phyloP scores from a whole-genome alignment of 2,888 invertebrate genomes.

The Mayetiola destructor region DNA sequence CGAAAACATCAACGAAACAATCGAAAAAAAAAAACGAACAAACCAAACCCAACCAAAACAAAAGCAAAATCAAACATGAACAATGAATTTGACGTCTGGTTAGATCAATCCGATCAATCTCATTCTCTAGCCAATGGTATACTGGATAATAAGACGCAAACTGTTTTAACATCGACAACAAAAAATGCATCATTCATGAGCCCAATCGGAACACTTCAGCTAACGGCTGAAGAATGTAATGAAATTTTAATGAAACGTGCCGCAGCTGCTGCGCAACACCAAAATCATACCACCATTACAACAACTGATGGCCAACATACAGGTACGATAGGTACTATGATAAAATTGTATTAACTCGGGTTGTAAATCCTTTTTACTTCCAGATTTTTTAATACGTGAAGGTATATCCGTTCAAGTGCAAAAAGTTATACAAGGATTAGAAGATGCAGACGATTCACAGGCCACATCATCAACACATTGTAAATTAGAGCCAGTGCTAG shows the following conservation, averaged over 20 bases:
- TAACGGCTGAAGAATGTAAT: constrained; percentile 64
- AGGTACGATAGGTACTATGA: constrained; percentile 19
- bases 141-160: constrained; percentile 35
- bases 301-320: constrained; percentile 31
- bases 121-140: constrained; percentile 33
- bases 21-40: background rate
- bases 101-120: constrained; percentile 31
- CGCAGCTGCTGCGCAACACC: constrained; percentile 43
- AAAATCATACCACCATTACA: constrained; percentile 26
- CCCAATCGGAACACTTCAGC: constrained; percentile 54
- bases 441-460: constrained; percentile 35
- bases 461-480: constrained; percentile 33
- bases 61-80: too few species aligned
- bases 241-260: constrained; percentile 64
- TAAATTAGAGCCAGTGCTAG: constrained; percentile 35
- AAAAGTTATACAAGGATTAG: constrained; percentile 36
- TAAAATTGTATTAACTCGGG: constrained; percentile 6
- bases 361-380: constrained; percentile 18
- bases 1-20: background rate
- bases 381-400: constrained; percentile 17
- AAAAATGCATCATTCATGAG: constrained; percentile 47
- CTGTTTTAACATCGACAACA: constrained; percentile 29
- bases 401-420: constrained; percentile 37
- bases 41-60: too few species aligned
- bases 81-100: constrained; percentile 10